These are phyloP conservation scores for Troglohyphantes excavatus DNA, from an alignment of 2,888 invertebrate genomes.

Conservation along the genomic window DNA sequence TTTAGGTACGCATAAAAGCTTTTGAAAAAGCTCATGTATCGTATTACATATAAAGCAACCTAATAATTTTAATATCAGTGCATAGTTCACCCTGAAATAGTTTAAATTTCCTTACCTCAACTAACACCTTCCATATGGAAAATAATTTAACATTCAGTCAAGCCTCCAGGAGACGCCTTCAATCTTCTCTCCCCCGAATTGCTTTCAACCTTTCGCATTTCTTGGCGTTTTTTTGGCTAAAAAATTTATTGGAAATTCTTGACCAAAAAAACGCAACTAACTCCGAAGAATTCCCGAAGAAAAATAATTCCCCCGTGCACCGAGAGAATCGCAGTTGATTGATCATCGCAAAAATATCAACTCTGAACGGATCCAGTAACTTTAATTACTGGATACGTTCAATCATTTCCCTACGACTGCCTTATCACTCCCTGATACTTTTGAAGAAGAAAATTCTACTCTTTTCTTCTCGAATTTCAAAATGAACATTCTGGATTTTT, in stretches of 20 bases:
- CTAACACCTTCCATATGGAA: not conserved
- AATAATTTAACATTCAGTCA: not conserved
- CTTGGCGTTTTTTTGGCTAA: not conserved
- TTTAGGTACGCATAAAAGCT: too few species aligned
- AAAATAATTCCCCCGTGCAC: not conserved
- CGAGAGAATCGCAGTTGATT: conserved; percentile 15
- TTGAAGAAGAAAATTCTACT: too few species aligned
- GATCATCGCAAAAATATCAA: conserved; percentile 30
- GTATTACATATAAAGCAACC: too few species aligned
- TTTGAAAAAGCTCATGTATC: too few species aligned
- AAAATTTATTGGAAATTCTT: not conserved
- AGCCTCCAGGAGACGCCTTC: not conserved
- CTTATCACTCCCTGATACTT: not conserved
- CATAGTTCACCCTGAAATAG: not conserved
- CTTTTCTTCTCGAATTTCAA: too few species aligned
- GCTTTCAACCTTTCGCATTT: not conserved
- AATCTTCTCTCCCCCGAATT: not conserved
- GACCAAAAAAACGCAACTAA: conserved; percentile 7
- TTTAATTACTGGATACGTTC: conserved; percentile 43
- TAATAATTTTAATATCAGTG: too few species aligned
- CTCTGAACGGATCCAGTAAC: not conserved
- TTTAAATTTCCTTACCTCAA: not conserved
- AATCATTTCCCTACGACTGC: conserved; percentile 27
- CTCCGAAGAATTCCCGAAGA: not conserved
- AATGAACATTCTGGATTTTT: too few species aligned